Base-by-base conservation (phyloP, 2,113 vertebrate species). In the Corythornis vintsioides region DNA sequence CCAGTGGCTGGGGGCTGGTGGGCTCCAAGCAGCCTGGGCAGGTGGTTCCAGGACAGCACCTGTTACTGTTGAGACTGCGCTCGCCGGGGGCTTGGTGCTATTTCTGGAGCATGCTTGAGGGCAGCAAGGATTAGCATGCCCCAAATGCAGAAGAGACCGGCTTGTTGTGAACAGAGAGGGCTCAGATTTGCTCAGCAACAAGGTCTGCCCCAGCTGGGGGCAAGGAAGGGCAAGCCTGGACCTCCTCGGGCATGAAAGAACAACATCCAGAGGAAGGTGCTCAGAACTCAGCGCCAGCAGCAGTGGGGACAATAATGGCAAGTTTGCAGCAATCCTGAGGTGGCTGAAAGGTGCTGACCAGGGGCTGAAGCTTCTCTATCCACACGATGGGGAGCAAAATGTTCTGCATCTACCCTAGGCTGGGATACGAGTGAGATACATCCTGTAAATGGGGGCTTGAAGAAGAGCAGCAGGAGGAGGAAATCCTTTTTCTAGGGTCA, bases 61-160 rank as follows among this genome's bases (percentile, higher is more conserved):
- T 95, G 95, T 47, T 60, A 35, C 86, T 88, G 19, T 5, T 38
- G 57, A 28, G 73, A 56, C 29, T 57, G 38, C 1, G 2, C 64
- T 29, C 0, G 0, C 52, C 10, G 1, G 31, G 47, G 53, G 28
- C 69, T 72, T 2, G 0, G 65, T 12, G 43, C 73, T 94, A 83
- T 89, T 96, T 94, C 20, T 64, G 86, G 89, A 90, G 66, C 1
- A 0, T 83, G 48, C 66, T 40, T 15, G 81, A 82, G 66, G 53
- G 56, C 86, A 92, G 56, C 26, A 42, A 90, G 86, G 92, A 88
- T 94, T 93, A 81, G n/a, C 8, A 6, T 67, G 57, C 66, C 73
- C 73, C 40, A 64, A 56, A 64, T 31, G 63, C 61, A 64, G 52
- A 38, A 22, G 47, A 78, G 55, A 10, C 1, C 0, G 40, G 67